Evolutionary conservation across 2,888 invertebrate genomes (phyloP).

Genomic region (Dryobotodes eremita): DNA sequence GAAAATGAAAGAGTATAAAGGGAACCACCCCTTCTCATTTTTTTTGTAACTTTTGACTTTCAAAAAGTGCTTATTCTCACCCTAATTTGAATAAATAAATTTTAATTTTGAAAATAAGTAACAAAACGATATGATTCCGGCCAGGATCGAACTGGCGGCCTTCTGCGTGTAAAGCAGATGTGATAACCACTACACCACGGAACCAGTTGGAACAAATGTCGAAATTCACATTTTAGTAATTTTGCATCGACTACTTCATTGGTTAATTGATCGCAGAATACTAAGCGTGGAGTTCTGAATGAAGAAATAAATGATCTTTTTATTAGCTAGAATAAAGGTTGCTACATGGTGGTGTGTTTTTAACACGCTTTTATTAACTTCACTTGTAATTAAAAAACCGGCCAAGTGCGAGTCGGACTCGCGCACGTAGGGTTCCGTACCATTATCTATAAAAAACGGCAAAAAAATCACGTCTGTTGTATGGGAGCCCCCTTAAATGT

Average conservation of each 20-base stretch:
- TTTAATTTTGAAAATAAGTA: too few species aligned
- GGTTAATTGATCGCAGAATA: neutral
- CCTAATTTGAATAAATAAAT: neutral
- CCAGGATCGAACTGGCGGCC: constrained; percentile 51
- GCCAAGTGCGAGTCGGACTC: too few species aligned
- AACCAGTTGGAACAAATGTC: rapidly evolving
- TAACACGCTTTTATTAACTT: too few species aligned
- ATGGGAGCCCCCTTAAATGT: too few species aligned
- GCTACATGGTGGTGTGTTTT: neutral
- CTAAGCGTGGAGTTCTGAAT: neutral
- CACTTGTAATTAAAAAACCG: too few species aligned
- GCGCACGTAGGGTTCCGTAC: too few species aligned
- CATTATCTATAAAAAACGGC: too few species aligned
- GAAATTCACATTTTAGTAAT: neutral
- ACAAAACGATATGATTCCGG: constrained; percentile 48
- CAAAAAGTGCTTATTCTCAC: neutral
- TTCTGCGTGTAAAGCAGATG: constrained; percentile 51
- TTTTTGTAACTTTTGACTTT: neutral
- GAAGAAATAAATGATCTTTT: neutral
- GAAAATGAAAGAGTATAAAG: neutral
- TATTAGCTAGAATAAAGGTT: neutral
- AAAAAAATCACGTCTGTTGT: too few species aligned
- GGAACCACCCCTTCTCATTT: neutral
- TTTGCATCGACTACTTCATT: neutral
- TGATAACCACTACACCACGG: constrained; percentile 51